These are phyloP conservation scores for Lycophotia porphyrea DNA, from an alignment of 2,888 invertebrate species.

Conservation along the genomic window DNA sequence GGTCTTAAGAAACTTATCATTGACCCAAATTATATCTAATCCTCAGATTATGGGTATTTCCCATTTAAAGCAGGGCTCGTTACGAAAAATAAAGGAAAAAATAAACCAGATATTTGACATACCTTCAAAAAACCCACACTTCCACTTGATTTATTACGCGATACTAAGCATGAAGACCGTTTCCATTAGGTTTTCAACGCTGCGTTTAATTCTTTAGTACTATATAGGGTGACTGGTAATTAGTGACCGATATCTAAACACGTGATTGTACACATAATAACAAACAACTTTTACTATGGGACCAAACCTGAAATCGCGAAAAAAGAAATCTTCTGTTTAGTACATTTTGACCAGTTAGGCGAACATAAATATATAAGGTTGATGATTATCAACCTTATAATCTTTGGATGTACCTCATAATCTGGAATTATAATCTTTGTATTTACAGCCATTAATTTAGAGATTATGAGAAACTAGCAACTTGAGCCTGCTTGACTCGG, in stretches of 20 bases:
- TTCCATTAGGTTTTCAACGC: constrained; percentile 33
- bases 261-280: too few relatives aligned
- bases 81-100: not conserved
- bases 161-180: constrained; percentile 12
- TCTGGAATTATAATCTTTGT: too few relatives aligned
- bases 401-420: too few relatives aligned
- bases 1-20: not conserved
- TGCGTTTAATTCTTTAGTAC: constrained; percentile 17
- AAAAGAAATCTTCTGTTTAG: too few relatives aligned
- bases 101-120: not conserved
- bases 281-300: too few relatives aligned
- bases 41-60: not conserved
- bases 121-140: constrained; percentile 42
- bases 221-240: too few relatives aligned
- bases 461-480: not conserved
- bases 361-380: too few relatives aligned
- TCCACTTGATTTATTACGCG: constrained; percentile 15
- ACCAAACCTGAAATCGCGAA: too few relatives aligned
- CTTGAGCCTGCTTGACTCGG: not conserved
- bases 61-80: not conserved
- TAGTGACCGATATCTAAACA: too few relatives aligned
- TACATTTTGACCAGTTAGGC: too few relatives aligned
- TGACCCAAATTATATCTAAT: not conserved
- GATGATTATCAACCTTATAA: too few relatives aligned
- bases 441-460: not conserved